A percentile compares a stretch with the other conserved stretches of the same genome.
Evolutionary conservation across 2,797 vertebrate genomes (phyloP).

Genomic region (Acanthopagrus latus): DNA sequence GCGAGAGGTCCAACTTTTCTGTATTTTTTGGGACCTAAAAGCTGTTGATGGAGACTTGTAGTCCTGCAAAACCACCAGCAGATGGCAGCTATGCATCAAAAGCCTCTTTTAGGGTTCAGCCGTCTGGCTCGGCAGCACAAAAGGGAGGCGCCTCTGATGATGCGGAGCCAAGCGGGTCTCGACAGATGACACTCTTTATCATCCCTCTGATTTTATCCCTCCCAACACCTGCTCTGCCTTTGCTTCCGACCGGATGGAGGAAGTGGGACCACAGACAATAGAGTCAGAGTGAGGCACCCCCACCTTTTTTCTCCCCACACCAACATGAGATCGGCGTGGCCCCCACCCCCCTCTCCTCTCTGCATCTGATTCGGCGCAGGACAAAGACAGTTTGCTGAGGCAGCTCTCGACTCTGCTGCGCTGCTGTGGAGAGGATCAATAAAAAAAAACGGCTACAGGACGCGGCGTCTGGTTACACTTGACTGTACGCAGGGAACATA

Average conservation of each 20-base stretch:
- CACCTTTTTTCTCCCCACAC: background rate
- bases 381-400: slow-evolving; percentile 67
- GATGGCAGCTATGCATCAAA: slow-evolving; percentile 44
- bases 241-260: slow-evolving; percentile 11
- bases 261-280: slow-evolving; percentile 35
- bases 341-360: slow-evolving; percentile 39
- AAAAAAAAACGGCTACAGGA: background rate
- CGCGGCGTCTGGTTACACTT: slow-evolving; percentile 20
- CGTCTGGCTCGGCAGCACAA: slow-evolving; percentile 54
- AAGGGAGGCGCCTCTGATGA: slow-evolving; percentile 63
- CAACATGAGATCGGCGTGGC: slow-evolving; percentile 16
- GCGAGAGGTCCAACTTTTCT: background rate
- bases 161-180: slow-evolving; percentile 26
- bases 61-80: slow-evolving; percentile 51
- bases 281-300: slow-evolving; percentile 8
- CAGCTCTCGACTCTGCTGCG: slow-evolving; percentile 10
- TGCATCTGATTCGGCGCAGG: slow-evolving; percentile 33
- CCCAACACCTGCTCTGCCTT: slow-evolving; percentile 39
- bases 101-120: slow-evolving; percentile 35
- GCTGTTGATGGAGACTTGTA: background rate
- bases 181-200: slow-evolving; percentile 29
- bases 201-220: slow-evolving; percentile 6
- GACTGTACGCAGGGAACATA: slow-evolving; percentile 6
- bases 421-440: slow-evolving; percentile 47
- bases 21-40: background rate